Evolutionary conservation across 2,888 invertebrate species (phyloP).

Genomic region (Harpalus rubripes): DNA sequence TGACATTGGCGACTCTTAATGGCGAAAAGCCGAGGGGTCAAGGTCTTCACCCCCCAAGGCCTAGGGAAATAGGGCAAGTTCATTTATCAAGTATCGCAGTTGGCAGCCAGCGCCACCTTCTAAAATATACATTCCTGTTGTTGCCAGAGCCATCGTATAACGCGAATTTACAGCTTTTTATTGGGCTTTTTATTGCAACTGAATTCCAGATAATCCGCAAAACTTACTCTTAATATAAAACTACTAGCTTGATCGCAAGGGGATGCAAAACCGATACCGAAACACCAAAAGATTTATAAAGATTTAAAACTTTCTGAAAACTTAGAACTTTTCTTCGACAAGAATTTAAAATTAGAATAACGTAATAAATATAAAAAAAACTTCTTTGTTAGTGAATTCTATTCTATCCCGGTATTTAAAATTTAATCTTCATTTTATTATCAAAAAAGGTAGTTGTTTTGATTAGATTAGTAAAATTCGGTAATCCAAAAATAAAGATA

Average conservation of each 20-base stretch:
- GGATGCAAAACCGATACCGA: too few relatives aligned
- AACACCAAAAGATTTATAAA: not conserved
- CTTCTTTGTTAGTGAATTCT: too few relatives aligned
- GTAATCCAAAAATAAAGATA: too few relatives aligned
- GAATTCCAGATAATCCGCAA: constrained; percentile 22
- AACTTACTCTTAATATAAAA: not conserved
- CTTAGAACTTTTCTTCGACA: too few relatives aligned
- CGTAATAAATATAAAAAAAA: too few relatives aligned
- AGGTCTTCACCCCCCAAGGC: not conserved
- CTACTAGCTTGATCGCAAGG: not conserved
- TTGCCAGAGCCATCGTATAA: constrained; percentile 36
- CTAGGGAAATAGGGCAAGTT: constrained; percentile 18
- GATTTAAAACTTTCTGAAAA: too few relatives aligned
- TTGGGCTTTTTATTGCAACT: constrained; percentile 40
- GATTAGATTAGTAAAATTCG: too few relatives aligned
- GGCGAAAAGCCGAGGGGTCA: too few relatives aligned
- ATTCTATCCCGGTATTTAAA: too few relatives aligned
- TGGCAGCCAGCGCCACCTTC: constrained; percentile 19
- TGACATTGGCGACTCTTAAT: not conserved
- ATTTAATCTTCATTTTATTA: too few relatives aligned
- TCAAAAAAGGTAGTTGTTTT: too few relatives aligned
- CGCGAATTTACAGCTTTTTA: constrained; percentile 37
- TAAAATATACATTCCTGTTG: constrained; percentile 37
- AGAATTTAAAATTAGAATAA: too few relatives aligned
- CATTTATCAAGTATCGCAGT: constrained; percentile 47